Conservation (phyloP, 2,113 vertebrate genomes). For the Oophaga pumilio region DNA sequence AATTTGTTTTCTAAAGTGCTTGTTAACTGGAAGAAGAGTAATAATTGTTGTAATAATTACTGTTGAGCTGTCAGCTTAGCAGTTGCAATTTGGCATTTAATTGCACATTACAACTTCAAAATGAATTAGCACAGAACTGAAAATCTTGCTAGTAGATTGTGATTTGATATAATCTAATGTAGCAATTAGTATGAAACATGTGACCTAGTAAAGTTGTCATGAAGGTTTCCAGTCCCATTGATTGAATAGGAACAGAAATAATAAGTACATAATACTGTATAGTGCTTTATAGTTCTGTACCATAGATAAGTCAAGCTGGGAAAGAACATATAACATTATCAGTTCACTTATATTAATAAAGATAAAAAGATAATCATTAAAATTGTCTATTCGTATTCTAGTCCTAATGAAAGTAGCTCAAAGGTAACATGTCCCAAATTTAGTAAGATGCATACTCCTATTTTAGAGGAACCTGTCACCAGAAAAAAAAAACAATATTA, state of each 20-base stretch:
- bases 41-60: slow-evolving; percentile 50
- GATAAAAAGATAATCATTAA: too few species aligned
- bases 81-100: slow-evolving; percentile 44
- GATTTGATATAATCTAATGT: slow-evolving; percentile 28
- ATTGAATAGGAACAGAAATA: background rate
- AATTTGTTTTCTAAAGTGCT: slow-evolving; percentile 45
- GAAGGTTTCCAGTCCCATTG: background rate
- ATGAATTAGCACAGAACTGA: slow-evolving; percentile 38
- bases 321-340: too few species aligned
- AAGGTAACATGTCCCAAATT: too few species aligned
- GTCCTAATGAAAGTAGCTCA: too few species aligned
- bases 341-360: too few species aligned
- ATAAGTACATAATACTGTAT: background rate
- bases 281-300: background rate
- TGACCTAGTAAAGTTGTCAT: slow-evolving; percentile 8
- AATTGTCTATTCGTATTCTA: too few species aligned
- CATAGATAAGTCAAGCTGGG: too few species aligned
- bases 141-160: slow-evolving; percentile 34
- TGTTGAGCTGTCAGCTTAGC: slow-evolving; percentile 43
- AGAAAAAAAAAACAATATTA: too few species aligned
- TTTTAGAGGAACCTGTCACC: too few species aligned
- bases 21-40: slow-evolving; percentile 48
- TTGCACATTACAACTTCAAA: slow-evolving; percentile 47
- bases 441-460: too few species aligned
- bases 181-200: slow-evolving; percentile 19